Evolutionary conservation across 64 coral and sea anemone species (phyloP).

Genomic region (Montipora efflorescens): DNA sequence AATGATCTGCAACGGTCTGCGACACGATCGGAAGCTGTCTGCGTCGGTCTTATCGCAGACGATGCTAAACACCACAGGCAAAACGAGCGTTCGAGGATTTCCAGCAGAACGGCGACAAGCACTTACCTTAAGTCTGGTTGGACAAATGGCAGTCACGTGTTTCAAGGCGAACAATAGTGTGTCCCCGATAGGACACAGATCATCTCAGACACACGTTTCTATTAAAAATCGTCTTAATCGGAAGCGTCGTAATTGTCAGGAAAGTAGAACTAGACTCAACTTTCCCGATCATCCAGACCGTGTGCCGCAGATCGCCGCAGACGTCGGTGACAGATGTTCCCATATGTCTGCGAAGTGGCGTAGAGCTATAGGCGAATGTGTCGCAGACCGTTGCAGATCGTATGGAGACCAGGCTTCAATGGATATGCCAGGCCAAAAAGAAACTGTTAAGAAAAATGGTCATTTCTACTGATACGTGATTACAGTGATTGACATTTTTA

Average conservation of each 20-base stretch:
- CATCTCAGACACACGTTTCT: too few species aligned
- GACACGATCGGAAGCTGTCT: too few species aligned
- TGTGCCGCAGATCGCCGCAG: too few species aligned
- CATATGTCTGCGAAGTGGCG: conserved; percentile 17
- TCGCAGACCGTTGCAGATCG: too few species aligned
- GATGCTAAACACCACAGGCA: not conserved
- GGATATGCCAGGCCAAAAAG: conserved; percentile 54
- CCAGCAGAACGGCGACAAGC: conserved; percentile 5
- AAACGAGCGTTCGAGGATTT: not conserved
- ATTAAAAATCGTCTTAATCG: too few species aligned
- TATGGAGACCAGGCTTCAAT: conserved; percentile 49
- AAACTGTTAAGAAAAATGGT: conserved; percentile 29
- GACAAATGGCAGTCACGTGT: too few species aligned
- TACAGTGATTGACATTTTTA: not conserved
- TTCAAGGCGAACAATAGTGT: too few species aligned
- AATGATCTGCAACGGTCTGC: too few species aligned
- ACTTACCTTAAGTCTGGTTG: not conserved
- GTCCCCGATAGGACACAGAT: too few species aligned
- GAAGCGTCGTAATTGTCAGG: too few species aligned
- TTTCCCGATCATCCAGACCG: too few species aligned
- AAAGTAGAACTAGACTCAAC: not conserved
- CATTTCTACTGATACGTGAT: conserved; percentile 38
- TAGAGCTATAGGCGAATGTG: conserved; percentile 22
- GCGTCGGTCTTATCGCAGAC: not conserved
- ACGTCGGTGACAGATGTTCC: not conserved